These are phyloP conservation scores for Propithecus coquereli DNA, from an alignment of 2,113 vertebrate genomes.

Conservation along the genomic window DNA sequence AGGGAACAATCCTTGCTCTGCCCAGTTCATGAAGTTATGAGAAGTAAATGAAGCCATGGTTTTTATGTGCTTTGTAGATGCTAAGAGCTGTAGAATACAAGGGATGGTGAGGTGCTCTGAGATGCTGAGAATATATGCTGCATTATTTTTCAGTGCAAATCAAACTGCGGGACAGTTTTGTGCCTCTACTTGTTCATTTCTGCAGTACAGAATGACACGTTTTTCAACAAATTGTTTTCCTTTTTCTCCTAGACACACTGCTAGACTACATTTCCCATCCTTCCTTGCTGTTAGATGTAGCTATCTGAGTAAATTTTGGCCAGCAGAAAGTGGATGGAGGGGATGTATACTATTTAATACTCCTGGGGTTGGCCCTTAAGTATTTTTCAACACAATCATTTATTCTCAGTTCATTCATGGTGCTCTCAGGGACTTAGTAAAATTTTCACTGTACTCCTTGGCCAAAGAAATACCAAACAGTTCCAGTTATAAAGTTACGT, in stretches of 20 bases:
- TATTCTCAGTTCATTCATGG: neutral
- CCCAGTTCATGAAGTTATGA: neutral
- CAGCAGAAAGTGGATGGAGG: neutral
- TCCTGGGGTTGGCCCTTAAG: neutral
- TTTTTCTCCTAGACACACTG: neutral
- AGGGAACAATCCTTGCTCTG: neutral
- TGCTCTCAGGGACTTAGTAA: neutral
- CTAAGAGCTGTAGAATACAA: neutral
- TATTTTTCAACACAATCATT: neutral
- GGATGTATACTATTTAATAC: neutral
- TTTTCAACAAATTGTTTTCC: neutral
- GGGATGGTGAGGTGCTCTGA: neutral
- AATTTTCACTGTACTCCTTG: neutral
- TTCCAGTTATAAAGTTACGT: neutral
- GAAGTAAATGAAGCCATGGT: neutral
- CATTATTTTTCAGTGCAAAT: neutral
- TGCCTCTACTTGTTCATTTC: neutral
- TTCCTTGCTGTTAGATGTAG: neutral
- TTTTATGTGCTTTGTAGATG: neutral
- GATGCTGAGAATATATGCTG: too few relatives aligned
- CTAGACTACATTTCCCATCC: neutral
- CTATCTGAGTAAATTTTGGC: neutral
- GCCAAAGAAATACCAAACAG: neutral
- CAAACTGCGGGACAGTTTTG: neutral
- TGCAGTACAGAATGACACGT: neutral